phyloP scores from a whole-genome alignment of 2,888 invertebrate species.

The Nomada flava region DNA sequence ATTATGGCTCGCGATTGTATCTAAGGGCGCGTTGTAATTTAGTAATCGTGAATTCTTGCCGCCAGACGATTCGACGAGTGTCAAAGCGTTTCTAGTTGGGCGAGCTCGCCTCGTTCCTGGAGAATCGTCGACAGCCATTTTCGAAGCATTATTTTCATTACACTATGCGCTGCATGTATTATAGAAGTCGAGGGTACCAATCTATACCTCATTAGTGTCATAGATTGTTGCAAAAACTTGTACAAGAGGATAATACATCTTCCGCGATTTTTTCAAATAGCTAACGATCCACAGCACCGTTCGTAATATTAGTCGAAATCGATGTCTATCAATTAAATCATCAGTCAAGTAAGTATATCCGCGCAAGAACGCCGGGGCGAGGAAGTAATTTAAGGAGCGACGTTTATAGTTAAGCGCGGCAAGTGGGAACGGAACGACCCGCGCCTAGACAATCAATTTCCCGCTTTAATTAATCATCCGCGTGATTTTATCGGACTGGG shows the following conservation, averaged over 20 bases:
- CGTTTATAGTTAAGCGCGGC: constrained; percentile 53
- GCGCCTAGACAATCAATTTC: constrained; percentile 68
- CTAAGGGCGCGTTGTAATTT: constrained; percentile 73
- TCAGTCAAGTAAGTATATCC: constrained; percentile 55
- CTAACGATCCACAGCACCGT: constrained; percentile 42
- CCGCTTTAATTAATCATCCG: constrained; percentile 67
- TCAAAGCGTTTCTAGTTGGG: background rate
- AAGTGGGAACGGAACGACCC: constrained; percentile 53
- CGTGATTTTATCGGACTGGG: constrained; percentile 60
- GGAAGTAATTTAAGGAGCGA: constrained; percentile 66
- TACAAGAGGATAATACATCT: constrained; percentile 47
- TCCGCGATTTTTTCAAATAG: constrained; percentile 22
- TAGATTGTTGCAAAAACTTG: background rate
- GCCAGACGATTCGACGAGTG: constrained; percentile 22
- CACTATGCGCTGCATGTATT: no score
- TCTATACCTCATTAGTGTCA: no score
- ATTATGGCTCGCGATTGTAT: constrained; percentile 77
- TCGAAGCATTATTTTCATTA: no score
- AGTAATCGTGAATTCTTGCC: constrained; percentile 71
- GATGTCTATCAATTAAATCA: constrained; percentile 67
- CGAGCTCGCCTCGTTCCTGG: no score
- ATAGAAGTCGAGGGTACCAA: no score
- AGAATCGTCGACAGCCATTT: no score
- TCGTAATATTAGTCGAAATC: constrained; percentile 61
- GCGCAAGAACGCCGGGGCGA: constrained; percentile 46